These are phyloP conservation scores for Geococcyx californianus DNA, from an alignment of 2,113 vertebrate species.

Conservation along the genomic window DNA sequence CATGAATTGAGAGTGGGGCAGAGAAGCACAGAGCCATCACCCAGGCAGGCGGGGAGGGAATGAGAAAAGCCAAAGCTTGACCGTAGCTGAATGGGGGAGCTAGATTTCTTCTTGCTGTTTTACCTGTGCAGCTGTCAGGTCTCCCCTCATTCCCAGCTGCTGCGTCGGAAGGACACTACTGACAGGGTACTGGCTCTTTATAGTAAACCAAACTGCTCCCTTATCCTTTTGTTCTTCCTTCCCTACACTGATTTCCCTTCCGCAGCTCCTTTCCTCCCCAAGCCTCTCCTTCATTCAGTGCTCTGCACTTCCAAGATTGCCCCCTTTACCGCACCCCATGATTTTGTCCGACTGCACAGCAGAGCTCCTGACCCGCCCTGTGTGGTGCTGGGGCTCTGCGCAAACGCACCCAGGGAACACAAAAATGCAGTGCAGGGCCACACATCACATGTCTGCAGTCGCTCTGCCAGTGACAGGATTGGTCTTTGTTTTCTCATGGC, in stretches of 20 bases:
- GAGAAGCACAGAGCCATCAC: neutral
- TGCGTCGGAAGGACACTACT: neutral
- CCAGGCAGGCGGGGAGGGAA: neutral
- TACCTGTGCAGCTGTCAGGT: neutral
- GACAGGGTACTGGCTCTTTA: neutral
- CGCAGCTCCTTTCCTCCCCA: neutral
- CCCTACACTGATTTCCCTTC: neutral
- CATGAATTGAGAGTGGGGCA: fast-evolving
- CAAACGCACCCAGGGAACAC: neutral
- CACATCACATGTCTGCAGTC: fast-evolving
- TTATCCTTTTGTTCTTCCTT: neutral
- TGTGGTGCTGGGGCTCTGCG: fast-evolving
- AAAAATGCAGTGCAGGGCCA: neutral
- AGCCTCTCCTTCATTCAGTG: neutral
- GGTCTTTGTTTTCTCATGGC: neutral
- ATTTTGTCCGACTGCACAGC: neutral
- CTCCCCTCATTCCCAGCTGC: neutral
- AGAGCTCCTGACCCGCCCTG: fast-evolving
- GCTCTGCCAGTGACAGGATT: neutral
- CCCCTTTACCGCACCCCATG: neutral
- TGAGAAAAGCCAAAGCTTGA: neutral
- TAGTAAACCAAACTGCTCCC: neutral
- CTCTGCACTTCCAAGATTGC: neutral
- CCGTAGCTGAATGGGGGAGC: neutral
- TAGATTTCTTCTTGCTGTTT: neutral